phyloP scores from a whole-genome alignment of 2,888 invertebrate species.

The Oscheius sp. region DNA sequence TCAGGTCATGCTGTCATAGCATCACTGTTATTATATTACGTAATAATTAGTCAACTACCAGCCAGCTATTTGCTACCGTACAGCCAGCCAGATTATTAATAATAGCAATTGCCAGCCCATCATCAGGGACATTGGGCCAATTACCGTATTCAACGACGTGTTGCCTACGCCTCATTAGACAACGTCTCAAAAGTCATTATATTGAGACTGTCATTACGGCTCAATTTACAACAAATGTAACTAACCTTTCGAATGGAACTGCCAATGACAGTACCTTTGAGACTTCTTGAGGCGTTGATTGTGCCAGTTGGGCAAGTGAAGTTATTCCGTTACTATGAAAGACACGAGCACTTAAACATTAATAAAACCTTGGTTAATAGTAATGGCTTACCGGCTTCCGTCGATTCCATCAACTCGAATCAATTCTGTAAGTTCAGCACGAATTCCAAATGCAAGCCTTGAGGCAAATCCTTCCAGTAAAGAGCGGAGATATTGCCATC shows the following conservation, averaged over 20 bases:
- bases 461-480: constrained; percentile 91
- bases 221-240: background rate
- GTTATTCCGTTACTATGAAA: constrained; percentile 54
- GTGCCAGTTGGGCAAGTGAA: constrained; percentile 40
- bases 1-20: background rate
- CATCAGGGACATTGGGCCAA: constrained; percentile 26
- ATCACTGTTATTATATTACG: background rate
- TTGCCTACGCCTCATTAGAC: constrained; percentile 19
- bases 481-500: constrained; percentile 89
- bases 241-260: constrained; percentile 53
- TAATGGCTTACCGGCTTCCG: constrained; percentile 39
- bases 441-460: constrained; percentile 85
- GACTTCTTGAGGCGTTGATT: constrained; percentile 38
- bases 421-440: constrained; percentile 88
- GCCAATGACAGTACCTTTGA: constrained; percentile 40
- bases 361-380: no score
- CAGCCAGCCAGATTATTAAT: no score
- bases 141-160: constrained; percentile 24
- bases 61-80: no score
- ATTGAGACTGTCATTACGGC: background rate
- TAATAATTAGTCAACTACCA: background rate
- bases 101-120: constrained; percentile 20
- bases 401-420: constrained; percentile 78
- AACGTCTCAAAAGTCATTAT: constrained; percentile 5
- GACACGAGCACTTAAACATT: constrained; percentile 48